Conservation (phyloP, 1,140 invertebrate genomes). For the Pseudomyrmex concolor region DNA sequence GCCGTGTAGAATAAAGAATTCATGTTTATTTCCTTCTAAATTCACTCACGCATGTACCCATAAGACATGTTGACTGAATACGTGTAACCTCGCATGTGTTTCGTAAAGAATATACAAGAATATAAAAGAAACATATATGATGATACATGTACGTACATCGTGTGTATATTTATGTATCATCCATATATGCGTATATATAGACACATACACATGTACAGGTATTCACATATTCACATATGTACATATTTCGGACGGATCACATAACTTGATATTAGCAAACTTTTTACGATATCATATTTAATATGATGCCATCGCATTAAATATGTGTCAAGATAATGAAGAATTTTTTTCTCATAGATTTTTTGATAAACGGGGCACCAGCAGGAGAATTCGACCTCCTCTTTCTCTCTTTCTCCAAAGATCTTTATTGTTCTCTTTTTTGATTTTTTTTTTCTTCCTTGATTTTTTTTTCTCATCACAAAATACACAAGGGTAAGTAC, state of each 20-base stretch:
- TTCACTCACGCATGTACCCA: neutral
- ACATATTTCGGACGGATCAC: neutral
- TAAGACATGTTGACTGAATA: neutral
- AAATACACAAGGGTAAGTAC: slow-evolving; percentile 82
- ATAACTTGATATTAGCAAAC: too few relatives aligned
- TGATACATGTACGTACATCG: neutral
- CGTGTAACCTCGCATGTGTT: neutral
- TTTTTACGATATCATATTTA: too few relatives aligned
- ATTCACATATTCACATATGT: slow-evolving; percentile 21
- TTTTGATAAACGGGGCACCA: slow-evolving; percentile 60
- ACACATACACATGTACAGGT: neutral
- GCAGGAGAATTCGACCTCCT: slow-evolving; percentile 21
- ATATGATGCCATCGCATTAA: slow-evolving; percentile 23
- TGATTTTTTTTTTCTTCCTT: neutral
- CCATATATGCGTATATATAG: neutral
- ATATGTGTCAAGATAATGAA: slow-evolving; percentile 38
- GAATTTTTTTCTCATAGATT: slow-evolving; percentile 5
- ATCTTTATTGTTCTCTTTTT: slow-evolving; percentile 6
- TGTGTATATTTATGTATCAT: slow-evolving; percentile 3
- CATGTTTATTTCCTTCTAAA: neutral
- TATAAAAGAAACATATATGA: neutral
- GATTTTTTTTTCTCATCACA: slow-evolving; percentile 50
- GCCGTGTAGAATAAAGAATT: slow-evolving; percentile 38
- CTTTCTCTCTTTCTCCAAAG: neutral
- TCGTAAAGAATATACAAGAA: neutral